Base-by-base conservation (phyloP, 2,797 vertebrate genomes). In the Cynodonichthys magdalenae region DNA sequence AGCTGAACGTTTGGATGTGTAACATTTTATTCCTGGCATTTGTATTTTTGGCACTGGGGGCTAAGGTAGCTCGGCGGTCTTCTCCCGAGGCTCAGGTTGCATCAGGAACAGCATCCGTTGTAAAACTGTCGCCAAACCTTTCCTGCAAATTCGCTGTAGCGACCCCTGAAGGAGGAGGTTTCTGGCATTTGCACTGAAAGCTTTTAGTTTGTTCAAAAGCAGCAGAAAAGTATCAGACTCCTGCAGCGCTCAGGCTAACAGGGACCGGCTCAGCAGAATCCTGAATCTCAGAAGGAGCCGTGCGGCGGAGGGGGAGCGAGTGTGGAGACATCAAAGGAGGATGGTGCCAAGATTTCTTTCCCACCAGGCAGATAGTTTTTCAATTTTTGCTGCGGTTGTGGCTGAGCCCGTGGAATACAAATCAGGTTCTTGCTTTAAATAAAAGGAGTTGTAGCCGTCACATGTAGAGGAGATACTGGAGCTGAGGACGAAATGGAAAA, bases 261-360 rank as follows among this genome's bases (percentile, higher is more conserved):
- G 51, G 19, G 59, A 62, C 31, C 75, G 61, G 31, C 64, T 49
- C 47, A 53, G 49, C 68, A n/a, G 74, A 87, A 75, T 67, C 36
- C 49, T 69, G 69, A 84, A 74, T 75, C 66, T 57, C 60, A 57
- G 78, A 77, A 68, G 14, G 55, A 59, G 67, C 1, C 6, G 52
- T 27, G 46, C 20, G 4, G 24, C 50, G 45, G 65, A 71, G 63
- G 46, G 63, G 68, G 63, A 59, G 59, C 1, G 41, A 51, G 57
- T 44, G 80, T 66, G 74, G 66, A 83, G 72, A 87, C 84, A 85
- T 91, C 85, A 92, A 91, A 90, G 83, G 53, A 59, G 80, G 65
- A 67, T 44, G 52, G 46, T 66, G 84, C 71, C 58, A 68, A 48
- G 64, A 60, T 46, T 39, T 53, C 49, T 68, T 41, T 53, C 10